phyloP scores from a whole-genome alignment of 2,113 vertebrate genomes.

The Climacteris rufus region DNA sequence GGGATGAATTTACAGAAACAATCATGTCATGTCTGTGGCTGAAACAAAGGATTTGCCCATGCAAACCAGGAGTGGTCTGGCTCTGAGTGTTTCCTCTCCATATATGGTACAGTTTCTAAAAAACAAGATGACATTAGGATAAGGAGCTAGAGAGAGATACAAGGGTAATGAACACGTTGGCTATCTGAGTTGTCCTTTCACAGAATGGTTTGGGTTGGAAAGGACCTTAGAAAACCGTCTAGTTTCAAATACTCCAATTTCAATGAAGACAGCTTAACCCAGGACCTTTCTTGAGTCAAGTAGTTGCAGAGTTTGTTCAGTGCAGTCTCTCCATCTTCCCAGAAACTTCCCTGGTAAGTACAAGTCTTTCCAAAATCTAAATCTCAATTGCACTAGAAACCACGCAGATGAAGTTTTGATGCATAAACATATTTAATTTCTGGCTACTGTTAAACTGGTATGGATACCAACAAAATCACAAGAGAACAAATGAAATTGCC shows the following conservation, averaged over 20 bases:
- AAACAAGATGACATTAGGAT: neutral
- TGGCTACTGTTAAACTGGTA: neutral
- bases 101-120: neutral
- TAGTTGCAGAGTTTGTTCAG: neutral
- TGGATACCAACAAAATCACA: neutral
- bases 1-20: neutral
- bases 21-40: neutral
- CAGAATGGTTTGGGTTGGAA: neutral
- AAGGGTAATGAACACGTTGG: neutral
- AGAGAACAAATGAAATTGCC: neutral
- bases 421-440: neutral
- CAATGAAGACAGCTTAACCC: neutral
- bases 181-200: neutral
- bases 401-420: neutral
- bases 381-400: neutral
- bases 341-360: neutral
- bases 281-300: neutral
- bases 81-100: neutral
- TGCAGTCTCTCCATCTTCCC: neutral
- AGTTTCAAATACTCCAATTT: neutral
- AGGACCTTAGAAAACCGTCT: neutral
- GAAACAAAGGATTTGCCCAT: neutral
- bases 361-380: neutral
- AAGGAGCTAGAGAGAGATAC: neutral
- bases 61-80: neutral